A percentile compares a stretch with the other conserved stretches of the same genome.
These are phyloP conservation scores for Malurus leucopterus DNA, from an alignment of 2,797 vertebrate species.

Conservation along the genomic window DNA sequence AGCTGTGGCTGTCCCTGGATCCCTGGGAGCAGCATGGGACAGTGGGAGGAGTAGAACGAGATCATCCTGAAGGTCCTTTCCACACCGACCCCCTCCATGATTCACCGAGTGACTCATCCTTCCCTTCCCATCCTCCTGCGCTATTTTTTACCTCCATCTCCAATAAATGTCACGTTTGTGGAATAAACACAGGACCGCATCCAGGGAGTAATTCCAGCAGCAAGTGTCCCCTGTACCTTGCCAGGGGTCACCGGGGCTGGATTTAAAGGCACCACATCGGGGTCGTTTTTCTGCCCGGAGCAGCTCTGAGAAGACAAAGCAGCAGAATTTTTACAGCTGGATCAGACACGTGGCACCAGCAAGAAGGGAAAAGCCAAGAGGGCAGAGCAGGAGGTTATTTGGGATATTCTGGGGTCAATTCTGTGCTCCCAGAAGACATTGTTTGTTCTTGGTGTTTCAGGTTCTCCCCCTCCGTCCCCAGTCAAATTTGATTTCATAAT, in stretches of 20 bases:
- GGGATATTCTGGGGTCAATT: neutral
- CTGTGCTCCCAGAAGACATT: neutral
- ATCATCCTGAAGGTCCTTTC: neutral
- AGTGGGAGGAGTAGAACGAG: neutral
- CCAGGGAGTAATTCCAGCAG: neutral
- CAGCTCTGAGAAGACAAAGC: neutral
- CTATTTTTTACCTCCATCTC: neutral
- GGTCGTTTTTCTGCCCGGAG: neutral
- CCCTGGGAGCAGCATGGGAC: fast-evolving
- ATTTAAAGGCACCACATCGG: neutral
- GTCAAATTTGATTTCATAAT: neutral
- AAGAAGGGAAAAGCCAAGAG: neutral
- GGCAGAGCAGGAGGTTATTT: neutral
- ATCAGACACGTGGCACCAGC: neutral
- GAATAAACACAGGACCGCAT: neutral
- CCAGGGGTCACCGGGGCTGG: neutral
- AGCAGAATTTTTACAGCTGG: neutral
- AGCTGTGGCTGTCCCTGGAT: neutral
- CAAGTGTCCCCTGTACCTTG: neutral
- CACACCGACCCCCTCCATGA: neutral
- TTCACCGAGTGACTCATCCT: neutral
- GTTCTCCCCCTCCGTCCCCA: too few relatives aligned
- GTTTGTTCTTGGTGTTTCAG: neutral
- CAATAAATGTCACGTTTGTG: neutral
- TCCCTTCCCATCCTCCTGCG: neutral